Evolutionary conservation across 2,113 vertebrate genomes (phyloP), one percentile per base, ranked within the genome.

Genomic region (Carassius auratus): DNA sequence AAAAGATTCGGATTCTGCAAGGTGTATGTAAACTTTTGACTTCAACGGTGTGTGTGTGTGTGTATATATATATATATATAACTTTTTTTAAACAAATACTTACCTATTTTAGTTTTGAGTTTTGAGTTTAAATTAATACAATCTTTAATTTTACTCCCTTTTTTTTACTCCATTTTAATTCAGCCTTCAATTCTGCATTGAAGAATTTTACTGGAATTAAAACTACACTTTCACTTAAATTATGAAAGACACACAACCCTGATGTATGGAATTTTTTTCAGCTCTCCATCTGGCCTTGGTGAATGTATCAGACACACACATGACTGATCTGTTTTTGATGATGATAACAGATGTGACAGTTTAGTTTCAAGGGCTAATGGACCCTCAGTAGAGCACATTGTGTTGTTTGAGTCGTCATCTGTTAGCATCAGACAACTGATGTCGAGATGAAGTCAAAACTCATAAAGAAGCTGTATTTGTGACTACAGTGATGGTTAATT

Each of bases 401-500:
- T 73, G 66, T 83, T 59, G 80, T 82, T 13, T 71, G 50, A 52
- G 30, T 83, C 30, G 50, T 83, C 81, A 83, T 83, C 81, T 83
- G 81, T 38, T 82, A n/a, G n/a, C 64, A 82, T 69, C 62, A 33
- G 6, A 21, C 45, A 82, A 9, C 13, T 26, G 23, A 82, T n/a
- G 80, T 26, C 10, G 10, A 73, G 23, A 59, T 23, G 23, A 82
- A n/a, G 64, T 26, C 10, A 15, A 59, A 42, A 59, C 76, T n/a
- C 30, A 26, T 33, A 14, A 62, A 36, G 23, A 77, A 52, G 45
- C 62, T 52, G 62, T 30, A 55, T 69, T 75, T 75, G 26, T 55
- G 30, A 73, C 48, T 59, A 57, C 19, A 57, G 17, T 83, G 68
- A 83, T 38, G 30, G 50, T 26, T 83, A 71, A 74, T 83, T 83